Evolutionary conservation across 2,113 vertebrate genomes (phyloP).

Genomic region (Scatophagus argus): DNA sequence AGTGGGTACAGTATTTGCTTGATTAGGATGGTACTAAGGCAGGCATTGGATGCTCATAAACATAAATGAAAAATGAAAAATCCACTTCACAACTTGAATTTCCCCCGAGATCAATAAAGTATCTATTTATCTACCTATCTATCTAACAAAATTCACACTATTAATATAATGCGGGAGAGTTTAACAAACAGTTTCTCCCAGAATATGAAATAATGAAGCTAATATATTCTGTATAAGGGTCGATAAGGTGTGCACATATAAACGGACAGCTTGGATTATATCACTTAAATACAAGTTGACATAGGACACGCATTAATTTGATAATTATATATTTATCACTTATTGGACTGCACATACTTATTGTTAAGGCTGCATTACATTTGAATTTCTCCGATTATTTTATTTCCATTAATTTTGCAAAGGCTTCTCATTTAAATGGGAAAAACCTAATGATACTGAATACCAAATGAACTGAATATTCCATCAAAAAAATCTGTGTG

Average conservation of each 20-base stretch:
- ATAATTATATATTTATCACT: not conserved
- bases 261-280: not conserved
- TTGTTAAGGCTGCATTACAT: not conserved
- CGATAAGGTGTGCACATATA: not conserved
- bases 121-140: too few relatives aligned
- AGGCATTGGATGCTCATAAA: not conserved
- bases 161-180: constrained; percentile 6
- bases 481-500: not conserved
- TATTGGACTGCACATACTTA: not conserved
- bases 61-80: not conserved
- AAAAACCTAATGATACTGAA: not conserved
- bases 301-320: not conserved
- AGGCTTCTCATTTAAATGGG: not conserved
- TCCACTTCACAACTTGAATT: too few relatives aligned
- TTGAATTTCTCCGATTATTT: not conserved
- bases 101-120: too few relatives aligned
- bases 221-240: not conserved
- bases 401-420: not conserved
- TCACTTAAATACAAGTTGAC: not conserved
- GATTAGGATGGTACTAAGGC: not conserved
- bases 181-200: not conserved
- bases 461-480: constrained; percentile 4
- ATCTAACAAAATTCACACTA: constrained; percentile 13
- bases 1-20: not conserved
- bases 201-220: not conserved